phyloP scores from a whole-genome alignment of 2,113 vertebrate species.

The Herpetotheres cachinnans region DNA sequence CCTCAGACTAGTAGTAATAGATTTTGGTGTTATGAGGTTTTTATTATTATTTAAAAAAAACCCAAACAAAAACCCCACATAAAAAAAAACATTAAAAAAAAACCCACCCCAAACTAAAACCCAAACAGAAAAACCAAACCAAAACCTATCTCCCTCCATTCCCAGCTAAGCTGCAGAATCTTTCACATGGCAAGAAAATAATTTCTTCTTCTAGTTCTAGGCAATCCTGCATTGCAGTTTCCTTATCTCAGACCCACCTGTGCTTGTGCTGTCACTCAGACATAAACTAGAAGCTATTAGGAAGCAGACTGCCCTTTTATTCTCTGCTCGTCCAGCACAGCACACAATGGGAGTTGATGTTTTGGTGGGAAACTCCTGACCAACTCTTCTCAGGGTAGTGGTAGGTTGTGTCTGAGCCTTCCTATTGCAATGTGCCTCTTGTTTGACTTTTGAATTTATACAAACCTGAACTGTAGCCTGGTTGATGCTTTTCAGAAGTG shows the following conservation, averaged over 20 bases:
- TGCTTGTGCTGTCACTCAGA: background rate
- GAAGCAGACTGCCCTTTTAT: background rate
- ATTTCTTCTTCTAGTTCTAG: background rate
- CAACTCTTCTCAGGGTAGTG: background rate
- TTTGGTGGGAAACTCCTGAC: background rate
- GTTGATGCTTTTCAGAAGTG: background rate
- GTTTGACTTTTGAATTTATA: background rate
- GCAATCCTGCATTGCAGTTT: background rate
- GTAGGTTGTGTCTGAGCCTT: background rate
- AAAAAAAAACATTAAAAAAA: background rate
- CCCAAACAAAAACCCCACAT: background rate
- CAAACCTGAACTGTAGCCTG: background rate
- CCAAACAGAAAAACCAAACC: background rate
- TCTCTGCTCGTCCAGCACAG: too few relatives aligned
- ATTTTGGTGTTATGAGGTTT: background rate
- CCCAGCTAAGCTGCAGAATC: background rate
- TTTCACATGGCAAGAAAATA: background rate
- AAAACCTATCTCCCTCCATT: background rate
- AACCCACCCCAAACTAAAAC: background rate
- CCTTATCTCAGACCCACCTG: background rate
- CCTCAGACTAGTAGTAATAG: background rate
- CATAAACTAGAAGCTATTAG: background rate
- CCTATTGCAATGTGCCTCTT: background rate
- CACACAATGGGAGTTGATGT: fast-evolving
- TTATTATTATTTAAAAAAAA: background rate